Evolutionary conservation across 2,113 vertebrate species (phyloP).

Genomic region (Nettapus auritus): DNA sequence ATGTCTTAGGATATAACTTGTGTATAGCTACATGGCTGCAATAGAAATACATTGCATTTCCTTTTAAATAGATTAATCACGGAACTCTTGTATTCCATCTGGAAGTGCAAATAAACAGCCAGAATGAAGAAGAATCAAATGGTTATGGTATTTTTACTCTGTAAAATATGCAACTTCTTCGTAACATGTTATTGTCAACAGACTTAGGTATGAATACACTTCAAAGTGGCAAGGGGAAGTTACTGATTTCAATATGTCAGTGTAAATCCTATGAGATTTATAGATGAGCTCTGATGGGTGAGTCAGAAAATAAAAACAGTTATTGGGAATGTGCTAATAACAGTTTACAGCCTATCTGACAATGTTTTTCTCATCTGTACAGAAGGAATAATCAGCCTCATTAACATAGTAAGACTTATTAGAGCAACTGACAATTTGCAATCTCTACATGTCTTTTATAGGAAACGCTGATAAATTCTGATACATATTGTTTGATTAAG

Average conservation of each 20-base stretch:
- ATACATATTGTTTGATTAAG: constrained; percentile 16
- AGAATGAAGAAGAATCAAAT: neutral
- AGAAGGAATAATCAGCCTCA: constrained; percentile 41
- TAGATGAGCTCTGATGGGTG: neutral
- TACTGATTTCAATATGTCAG: neutral
- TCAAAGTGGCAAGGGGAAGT: neutral
- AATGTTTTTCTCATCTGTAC: constrained; percentile 13
- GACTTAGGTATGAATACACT: neutral
- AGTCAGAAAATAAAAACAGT: constrained; percentile 27
- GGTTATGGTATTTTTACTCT: neutral
- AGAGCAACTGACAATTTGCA: neutral
- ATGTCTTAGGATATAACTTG: neutral
- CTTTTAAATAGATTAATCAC: neutral
- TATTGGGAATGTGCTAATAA: constrained; percentile 9
- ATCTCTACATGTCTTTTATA: constrained; percentile 1
- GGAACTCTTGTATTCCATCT: fast-evolving
- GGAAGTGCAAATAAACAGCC: neutral
- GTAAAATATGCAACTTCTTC: neutral
- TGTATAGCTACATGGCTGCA: neutral
- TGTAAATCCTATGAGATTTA: neutral
- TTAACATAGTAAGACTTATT: constrained; percentile 25
- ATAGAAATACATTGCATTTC: neutral
- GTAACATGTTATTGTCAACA: neutral
- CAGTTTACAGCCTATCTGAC: neutral
- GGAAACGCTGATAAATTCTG: constrained; percentile 35